Conservation (phyloP, 2,888 invertebrate genomes). For the Lasioglossum pauxillum region DNA sequence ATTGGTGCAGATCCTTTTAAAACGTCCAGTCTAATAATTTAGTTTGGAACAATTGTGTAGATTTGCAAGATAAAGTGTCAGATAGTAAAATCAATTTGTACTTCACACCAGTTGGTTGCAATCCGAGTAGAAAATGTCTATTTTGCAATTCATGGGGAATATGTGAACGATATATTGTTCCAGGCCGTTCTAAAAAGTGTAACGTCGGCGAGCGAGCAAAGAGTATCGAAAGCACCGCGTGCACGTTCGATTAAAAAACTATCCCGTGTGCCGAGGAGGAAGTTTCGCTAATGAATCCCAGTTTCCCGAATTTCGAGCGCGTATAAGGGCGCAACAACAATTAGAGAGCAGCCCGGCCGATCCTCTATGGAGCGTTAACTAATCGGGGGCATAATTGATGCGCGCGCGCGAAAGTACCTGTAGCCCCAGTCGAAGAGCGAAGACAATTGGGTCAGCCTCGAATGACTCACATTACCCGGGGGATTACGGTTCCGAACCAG, state of each 20-base stretch:
- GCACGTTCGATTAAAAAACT: constrained; percentile 1
- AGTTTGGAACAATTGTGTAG: no score
- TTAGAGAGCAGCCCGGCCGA: neutral
- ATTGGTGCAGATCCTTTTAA: no score
- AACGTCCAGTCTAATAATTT: no score
- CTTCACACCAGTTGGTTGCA: no score
- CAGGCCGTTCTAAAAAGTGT: no score
- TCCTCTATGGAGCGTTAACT: constrained; percentile 32
- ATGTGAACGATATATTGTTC: no score
- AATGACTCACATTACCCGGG: constrained; percentile 61
- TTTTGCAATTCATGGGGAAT: no score
- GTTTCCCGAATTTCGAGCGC: neutral
- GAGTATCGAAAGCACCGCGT: neutral
- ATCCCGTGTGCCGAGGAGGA: neutral
- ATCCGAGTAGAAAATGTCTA: no score
- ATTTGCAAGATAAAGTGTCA: no score
- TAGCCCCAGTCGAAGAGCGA: constrained; percentile 22
- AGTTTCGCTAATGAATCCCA: neutral
- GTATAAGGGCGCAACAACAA: neutral
- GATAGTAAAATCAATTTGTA: no score
- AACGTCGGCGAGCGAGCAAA: neutral
- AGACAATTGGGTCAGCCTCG: constrained; percentile 60
- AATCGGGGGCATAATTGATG: constrained; percentile 54
- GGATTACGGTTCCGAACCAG: constrained; percentile 62
- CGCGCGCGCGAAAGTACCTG: constrained; percentile 32